Evolutionary conservation across 2,113 vertebrate species (phyloP), one percentile per base, ranked within the genome.

Genomic region (Nycticebus coucang): DNA sequence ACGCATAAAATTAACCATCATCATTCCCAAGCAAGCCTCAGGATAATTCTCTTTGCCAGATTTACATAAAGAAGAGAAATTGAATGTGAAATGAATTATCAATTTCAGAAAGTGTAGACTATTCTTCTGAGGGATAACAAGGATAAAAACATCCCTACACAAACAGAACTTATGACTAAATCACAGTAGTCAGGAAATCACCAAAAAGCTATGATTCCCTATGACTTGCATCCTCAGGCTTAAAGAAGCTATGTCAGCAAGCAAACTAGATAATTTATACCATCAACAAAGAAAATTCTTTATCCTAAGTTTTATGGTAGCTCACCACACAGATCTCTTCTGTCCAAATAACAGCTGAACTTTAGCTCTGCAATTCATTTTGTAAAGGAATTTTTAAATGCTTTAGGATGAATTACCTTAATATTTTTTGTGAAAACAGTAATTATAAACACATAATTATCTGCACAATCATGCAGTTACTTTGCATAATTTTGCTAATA

Each of bases 221-320:
- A 4, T 75, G 89, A 88, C 82, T 86, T 53, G 7, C 50, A 80
- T 92, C 55, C 85, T 89, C 88, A 74, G 64, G 89, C 69, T 41
- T 75, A 89, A 93, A 82, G 80, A 79, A 89, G 41, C 85, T 74
- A 18, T 92, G 82, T 91, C 86, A 91, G 86, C 62, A 91, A 72
- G 78, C 62, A 92, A 69, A 28, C 85, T 64, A 83, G 86, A 94
- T 91, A 91, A 96, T 82, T 95, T 95, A 96, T 95, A 71, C 57
- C 50, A 69, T 41, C 62, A 88, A 75, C 21, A 72, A 95, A 12
- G 62, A 64, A 87, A 86, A 68, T 68, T 90, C 81, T 94, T 95
- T 92, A 79, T 94, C 28, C 64, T 75, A 28, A 68, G 69, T 75
- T 86, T 90, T 82, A 33, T 84, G 62, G 79, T 94, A 71, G 74